Base-by-base conservation (phyloP, 2,888 invertebrate genomes). In the Sarcophaga carnaria region DNA sequence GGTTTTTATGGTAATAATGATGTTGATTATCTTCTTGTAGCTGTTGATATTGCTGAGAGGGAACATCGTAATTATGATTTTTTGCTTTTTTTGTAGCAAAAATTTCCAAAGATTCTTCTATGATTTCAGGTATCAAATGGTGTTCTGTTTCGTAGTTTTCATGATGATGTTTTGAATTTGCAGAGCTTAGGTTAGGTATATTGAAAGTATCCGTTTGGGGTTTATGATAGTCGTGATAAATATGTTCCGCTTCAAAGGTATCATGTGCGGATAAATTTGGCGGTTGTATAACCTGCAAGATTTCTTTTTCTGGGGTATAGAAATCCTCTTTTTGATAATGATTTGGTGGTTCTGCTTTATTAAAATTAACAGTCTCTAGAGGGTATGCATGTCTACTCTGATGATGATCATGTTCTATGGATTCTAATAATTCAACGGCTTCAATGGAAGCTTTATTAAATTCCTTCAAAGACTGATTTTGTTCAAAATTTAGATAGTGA, bases 311-410 rank as follows among this genome's bases (percentile, higher is more conserved):
- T 25, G 77, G 62, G 11, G 20, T 22, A n/a, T 45, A 54, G 25
- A 69, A 20, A 22, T 72, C 5, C 10, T 70, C 22, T 54, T 79
- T 59, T 6, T 63, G 62, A 62, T 80, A 78, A 20, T 87, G 78
- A 10, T 88, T 75, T 17, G 86, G 86, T 2, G 89, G 88, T 2
- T 88, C 88, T 54, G 76, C 77, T n/a, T 89, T 88, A n/a, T 90
- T 86, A 27, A 90, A 85, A 12, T 89, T 88, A 70, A 90, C 88
- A 10, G 89, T 90, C 17, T 90, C 90, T 70, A 89, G 80, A 64
- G 80, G 72, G 12, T 77, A 60, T 14, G 91, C 89, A 67, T 89
- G 80, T 60, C 59, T 45, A 49, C 62, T 22, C n/a, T 45, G 49
- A 2, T 69, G 12, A 27, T 74, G 60, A 49, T 70, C 20, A 49